Base-by-base conservation (phyloP, 2,797 vertebrate genomes). In the Gallinago stenura region DNA sequence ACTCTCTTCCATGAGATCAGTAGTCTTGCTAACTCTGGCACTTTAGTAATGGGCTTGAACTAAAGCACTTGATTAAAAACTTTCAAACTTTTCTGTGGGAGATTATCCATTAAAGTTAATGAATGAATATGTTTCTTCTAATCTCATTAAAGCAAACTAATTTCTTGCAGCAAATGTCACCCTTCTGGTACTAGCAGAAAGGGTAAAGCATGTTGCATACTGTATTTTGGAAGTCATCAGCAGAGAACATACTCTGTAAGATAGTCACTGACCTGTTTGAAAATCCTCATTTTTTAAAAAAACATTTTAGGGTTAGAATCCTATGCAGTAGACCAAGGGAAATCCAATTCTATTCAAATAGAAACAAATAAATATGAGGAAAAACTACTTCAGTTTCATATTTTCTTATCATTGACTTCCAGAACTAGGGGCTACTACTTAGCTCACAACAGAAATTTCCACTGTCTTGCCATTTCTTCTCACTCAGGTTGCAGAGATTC, bases 231-330 rank as follows among this genome's bases (percentile, higher is more conserved):
- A 78, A 75, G 18, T 61, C 50, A 72, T 19, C 15, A n/a, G 21
- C 21, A 48, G 13, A 92, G 30, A 83, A 64, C 2, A 0, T 70
- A 20, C 1, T 37, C 12, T 70, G 24, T 12, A 71, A 77, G 28
- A 17, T 4, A 53, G 37, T 45, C 46, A 43, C 6, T 46, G 43
- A 33, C 11, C 7, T 80, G 3, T 65, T 61, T 81, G 35, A 73
- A 73, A 64, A 7, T 25, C 4, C 3, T 60, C 2, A 2, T 1
- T 1, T 9, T 60, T 58, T 66, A 30, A 14, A 22, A 14, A 21
- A 18, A 35, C 8, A 18, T 66, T 65, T 62, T 56, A 73, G 18
- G 3, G 11, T 58, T 72, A 57, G 26, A 9, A 18, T 53, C 31
- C 68, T 69, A 68, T 24, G 12, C 18, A 86, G 35, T 16, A 54